Conservation (phyloP, 2,797 vertebrate species). For the Paedocypris micromegethes region DNA sequence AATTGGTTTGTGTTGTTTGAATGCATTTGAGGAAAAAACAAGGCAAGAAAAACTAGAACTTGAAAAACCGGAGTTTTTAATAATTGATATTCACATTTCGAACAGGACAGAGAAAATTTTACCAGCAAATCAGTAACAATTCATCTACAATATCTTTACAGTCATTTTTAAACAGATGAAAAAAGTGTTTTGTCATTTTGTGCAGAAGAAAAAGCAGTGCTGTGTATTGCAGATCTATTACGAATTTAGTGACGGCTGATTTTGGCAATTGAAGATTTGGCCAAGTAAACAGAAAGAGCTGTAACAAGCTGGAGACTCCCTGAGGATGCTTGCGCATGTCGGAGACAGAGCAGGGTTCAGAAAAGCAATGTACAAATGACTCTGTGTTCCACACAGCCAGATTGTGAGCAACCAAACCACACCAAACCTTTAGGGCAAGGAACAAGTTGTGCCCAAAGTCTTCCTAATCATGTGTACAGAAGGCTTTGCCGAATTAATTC, state of each 20-base stretch:
- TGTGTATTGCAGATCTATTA: constrained; percentile 35
- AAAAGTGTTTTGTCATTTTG: not conserved
- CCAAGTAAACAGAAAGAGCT: constrained; percentile 44
- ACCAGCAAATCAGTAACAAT: too few species aligned
- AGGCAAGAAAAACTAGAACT: constrained; percentile 43
- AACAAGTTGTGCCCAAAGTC: constrained; percentile 16
- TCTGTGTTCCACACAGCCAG: constrained; percentile 14
- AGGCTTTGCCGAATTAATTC: constrained; percentile 13
- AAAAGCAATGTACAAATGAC: constrained; percentile 29
- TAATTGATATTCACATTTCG: constrained; percentile 43
- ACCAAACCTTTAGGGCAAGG: constrained; percentile 18
- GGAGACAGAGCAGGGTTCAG: constrained; percentile 20
- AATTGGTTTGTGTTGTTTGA: constrained; percentile 49
- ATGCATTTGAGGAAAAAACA: constrained; percentile 48
- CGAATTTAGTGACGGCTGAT: constrained; percentile 42
- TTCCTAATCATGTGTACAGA: constrained; percentile 10
- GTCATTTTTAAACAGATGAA: too few species aligned
- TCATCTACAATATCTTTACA: too few species aligned
- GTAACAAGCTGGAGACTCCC: constrained; percentile 37
- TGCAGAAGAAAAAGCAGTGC: constrained; percentile 45
- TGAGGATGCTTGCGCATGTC: constrained; percentile 37
- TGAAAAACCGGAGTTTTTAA: too few species aligned
- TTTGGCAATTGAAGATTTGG: constrained; percentile 42
- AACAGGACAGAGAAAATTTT: not conserved
- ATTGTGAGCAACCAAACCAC: constrained; percentile 14